phyloP scores from a whole-genome alignment of 2,113 vertebrate species.

The Halcyon malimbica region DNA sequence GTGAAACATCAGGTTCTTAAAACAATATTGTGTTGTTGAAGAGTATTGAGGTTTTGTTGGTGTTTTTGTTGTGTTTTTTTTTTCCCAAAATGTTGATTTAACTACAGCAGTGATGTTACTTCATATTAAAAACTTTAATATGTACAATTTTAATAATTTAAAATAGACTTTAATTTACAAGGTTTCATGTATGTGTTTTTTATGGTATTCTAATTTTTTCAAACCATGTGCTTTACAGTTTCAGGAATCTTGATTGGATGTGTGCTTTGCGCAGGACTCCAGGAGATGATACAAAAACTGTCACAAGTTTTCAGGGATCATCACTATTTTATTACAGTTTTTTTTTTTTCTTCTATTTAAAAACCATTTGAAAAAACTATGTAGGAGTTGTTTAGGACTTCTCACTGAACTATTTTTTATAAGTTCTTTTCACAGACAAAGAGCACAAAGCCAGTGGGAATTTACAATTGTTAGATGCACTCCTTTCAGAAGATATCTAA shows the following conservation, averaged over 20 bases:
- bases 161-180: neutral
- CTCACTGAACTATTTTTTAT: neutral
- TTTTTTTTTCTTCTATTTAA: neutral
- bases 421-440: neutral
- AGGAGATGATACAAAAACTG: neutral
- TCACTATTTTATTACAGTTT: neutral
- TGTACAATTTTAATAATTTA: neutral
- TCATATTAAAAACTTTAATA: neutral
- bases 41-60: neutral
- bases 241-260: neutral
- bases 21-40: neutral
- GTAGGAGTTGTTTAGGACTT: neutral
- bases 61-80: neutral
- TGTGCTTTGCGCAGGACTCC: neutral
- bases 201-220: neutral
- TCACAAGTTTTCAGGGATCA: neutral
- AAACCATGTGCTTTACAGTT: neutral
- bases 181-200: neutral
- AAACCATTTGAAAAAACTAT: neutral
- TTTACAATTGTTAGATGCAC: neutral
- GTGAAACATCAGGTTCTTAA: neutral
- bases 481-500: constrained; percentile 15
- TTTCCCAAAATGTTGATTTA: neutral
- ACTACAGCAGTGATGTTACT: neutral
- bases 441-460: neutral